Conservation (phyloP, 2,888 invertebrate species). For the Alloscopus bannaensis region DNA sequence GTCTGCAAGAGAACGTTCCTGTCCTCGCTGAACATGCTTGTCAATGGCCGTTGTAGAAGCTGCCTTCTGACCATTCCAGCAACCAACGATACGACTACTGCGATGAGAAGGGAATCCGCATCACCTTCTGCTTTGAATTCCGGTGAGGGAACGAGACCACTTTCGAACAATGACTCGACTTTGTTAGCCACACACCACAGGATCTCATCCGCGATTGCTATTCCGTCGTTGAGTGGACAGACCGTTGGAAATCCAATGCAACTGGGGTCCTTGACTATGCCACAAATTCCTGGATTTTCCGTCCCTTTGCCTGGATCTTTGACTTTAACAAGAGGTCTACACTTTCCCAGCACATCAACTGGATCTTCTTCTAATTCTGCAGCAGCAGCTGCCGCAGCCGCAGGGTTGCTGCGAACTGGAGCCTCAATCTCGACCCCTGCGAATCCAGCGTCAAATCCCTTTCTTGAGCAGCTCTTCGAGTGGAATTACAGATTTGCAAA, state of each 20-base stretch:
- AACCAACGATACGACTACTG: background rate
- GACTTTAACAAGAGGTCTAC: conserved; percentile 7
- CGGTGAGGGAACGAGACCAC: background rate
- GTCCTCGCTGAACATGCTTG: conserved; percentile 65
- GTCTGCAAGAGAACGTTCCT: conserved; percentile 66
- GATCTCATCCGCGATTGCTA: conserved; percentile 17
- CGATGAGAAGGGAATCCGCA: background rate
- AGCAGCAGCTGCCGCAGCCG: conserved; percentile 29
- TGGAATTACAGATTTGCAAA: conserved; percentile 71
- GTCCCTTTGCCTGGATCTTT: conserved; percentile 22
- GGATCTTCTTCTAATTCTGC: background rate
- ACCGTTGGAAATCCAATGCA: conserved; percentile 7
- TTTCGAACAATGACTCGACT: conserved; percentile 1
- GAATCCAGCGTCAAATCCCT: conserved; percentile 53
- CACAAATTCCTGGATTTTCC: conserved; percentile 37
- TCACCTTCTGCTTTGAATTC: background rate
- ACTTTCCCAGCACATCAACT: conserved; percentile 8
- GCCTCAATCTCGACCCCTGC: background rate
- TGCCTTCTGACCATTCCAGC: conserved; percentile 46
- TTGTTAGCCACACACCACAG: conserved; percentile 19
- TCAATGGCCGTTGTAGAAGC: conserved; percentile 66
- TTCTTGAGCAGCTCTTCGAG: conserved; percentile 69
- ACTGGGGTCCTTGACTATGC: conserved; percentile 13
- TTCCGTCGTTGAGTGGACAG: background rate
- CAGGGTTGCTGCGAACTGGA: conserved; percentile 23